These are phyloP conservation scores for Apeira syringaria DNA, from an alignment of 2,888 invertebrate genomes.

Conservation along the genomic window DNA sequence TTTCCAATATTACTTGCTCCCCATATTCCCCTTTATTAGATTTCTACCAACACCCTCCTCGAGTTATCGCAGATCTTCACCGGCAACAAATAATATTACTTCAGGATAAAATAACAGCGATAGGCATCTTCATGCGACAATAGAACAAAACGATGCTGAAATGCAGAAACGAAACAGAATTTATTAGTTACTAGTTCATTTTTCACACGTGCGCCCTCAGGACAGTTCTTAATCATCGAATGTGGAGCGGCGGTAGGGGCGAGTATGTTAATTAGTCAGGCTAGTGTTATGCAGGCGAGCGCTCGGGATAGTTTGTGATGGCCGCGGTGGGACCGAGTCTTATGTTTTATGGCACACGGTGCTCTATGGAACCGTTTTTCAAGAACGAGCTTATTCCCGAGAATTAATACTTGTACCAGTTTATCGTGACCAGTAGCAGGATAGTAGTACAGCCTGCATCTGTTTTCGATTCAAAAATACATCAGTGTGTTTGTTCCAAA, in stretches of 20 bases:
- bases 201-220: conserved; percentile 34
- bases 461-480: too few species aligned
- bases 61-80: conserved; percentile 58
- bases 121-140: conserved; percentile 54
- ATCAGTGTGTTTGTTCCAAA: conserved; percentile 15
- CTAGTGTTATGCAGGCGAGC: conserved; percentile 48
- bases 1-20: conserved; percentile 56
- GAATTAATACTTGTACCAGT: conserved; percentile 20
- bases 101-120: conserved; percentile 46
- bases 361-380: conserved; percentile 40
- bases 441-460: too few species aligned
- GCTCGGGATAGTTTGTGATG: conserved; percentile 41
- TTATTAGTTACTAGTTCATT: conserved; percentile 31
- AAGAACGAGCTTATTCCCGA: conserved; percentile 22
- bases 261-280: conserved; percentile 57
- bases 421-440: conserved; percentile 27
- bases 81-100: conserved; percentile 67
- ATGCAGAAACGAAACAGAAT: conserved; percentile 40
- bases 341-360: conserved; percentile 38
- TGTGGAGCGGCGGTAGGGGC: conserved; percentile 32
- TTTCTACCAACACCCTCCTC: conserved; percentile 50
- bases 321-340: conserved; percentile 29
- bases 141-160: conserved; percentile 47
- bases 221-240: conserved; percentile 45
- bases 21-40: conserved; percentile 59